phyloP scores from a whole-genome alignment of 2,113 vertebrate species.

The Oryzias curvinotus region DNA sequence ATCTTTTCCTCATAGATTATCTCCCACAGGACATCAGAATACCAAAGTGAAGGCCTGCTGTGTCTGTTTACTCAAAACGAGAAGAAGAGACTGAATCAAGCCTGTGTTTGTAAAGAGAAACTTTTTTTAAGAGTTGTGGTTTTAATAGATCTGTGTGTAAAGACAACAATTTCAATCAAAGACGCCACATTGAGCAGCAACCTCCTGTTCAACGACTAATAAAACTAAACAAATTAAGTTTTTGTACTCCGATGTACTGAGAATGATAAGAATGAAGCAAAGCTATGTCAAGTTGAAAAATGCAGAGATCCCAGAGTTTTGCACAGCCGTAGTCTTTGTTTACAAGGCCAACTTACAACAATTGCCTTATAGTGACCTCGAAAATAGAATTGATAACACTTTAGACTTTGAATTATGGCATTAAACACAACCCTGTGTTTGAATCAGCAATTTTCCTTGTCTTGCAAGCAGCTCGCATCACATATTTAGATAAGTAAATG shows the following conservation, averaged over 20 bases:
- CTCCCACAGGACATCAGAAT: conserved; percentile 63
- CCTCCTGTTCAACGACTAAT: conserved; percentile 25
- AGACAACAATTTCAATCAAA: conserved; percentile 37
- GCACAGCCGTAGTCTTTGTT: conserved; percentile 29
- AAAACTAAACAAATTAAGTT: conserved; percentile 9
- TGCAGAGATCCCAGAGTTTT: conserved; percentile 18
- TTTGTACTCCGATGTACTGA: background rate
- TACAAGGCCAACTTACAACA: conserved; percentile 27
- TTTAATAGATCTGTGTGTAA: conserved; percentile 4
- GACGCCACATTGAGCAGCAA: conserved; percentile 13
- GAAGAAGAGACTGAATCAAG: conserved; percentile 59
- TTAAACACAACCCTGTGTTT: conserved; percentile 31
- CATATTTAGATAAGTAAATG: conserved; percentile 39
- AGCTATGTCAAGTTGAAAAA: conserved; percentile 20
- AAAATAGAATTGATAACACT: conserved; percentile 14
- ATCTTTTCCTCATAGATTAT: conserved; percentile 58
- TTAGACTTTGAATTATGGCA: conserved; percentile 35
- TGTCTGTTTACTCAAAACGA: conserved; percentile 63
- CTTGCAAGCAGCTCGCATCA: conserved; percentile 36
- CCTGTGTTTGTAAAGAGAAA: conserved; percentile 53
- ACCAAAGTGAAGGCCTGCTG: conserved; percentile 63
- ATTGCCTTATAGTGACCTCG: conserved; percentile 19
- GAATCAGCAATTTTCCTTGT: conserved; percentile 51
- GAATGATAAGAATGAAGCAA: conserved; percentile 12
- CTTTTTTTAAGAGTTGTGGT: conserved; percentile 54